Evolutionary conservation across 2,113 vertebrate species (phyloP).

Genomic region (Acinonyx jubatus): DNA sequence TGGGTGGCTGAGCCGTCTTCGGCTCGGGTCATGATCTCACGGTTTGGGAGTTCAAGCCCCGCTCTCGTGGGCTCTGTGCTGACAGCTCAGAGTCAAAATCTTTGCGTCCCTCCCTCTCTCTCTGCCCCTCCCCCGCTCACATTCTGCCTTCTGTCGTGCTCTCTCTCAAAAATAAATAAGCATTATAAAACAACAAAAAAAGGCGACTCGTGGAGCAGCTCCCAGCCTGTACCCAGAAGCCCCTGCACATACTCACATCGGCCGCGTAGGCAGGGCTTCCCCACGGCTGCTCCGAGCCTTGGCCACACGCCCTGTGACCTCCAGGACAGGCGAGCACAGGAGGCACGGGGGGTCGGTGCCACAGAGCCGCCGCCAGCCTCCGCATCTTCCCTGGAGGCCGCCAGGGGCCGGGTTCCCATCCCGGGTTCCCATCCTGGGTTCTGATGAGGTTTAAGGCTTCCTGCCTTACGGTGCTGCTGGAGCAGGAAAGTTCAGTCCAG

Average conservation of each 20-base stretch:
- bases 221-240: too few species aligned
- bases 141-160: too few species aligned
- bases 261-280: background rate
- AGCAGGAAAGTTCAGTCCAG: background rate
- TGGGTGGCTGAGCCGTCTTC: too few species aligned
- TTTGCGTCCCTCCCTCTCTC: too few species aligned
- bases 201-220: background rate
- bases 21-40: too few species aligned
- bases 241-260: background rate
- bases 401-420: background rate
- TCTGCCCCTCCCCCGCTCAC: too few species aligned
- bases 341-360: background rate
- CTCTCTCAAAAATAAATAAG: too few species aligned
- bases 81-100: too few species aligned
- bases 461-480: background rate
- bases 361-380: background rate
- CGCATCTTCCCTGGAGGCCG: background rate
- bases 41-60: too few species aligned
- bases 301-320: rapidly evolving
- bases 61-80: too few species aligned
- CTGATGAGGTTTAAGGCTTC: background rate
- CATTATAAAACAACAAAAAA: too few species aligned
- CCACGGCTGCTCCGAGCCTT: background rate
- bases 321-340: background rate
- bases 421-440: background rate